Evolutionary conservation across 2,888 invertebrate species (phyloP), one percentile per base, ranked within the genome.

Genomic region (Chloromyia formosa): DNA sequence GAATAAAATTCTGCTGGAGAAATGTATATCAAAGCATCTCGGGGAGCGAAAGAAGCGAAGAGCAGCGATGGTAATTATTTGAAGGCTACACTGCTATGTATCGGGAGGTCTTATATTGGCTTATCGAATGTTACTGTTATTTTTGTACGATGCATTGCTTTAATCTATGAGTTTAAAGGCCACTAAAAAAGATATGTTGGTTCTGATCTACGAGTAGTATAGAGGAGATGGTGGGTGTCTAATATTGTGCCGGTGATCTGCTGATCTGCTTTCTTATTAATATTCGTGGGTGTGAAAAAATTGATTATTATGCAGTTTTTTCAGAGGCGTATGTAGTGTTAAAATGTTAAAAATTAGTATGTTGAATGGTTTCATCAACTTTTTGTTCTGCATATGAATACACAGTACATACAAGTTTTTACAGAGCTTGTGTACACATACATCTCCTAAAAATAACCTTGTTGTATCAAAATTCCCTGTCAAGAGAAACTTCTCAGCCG

Each of bases 71-170:
- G 66, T 66, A 22, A 66, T 66, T 45, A 66, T 45, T 66, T 66
- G 66, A 66, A 66, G 27, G 66, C 49, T 66, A 14, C 49, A 49
- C 66, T 45, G 66, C 45, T 66, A 66, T 45, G 66, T 66, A 66
- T 66, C 66, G 62, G 16, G 40, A 14, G 35, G 22, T 49, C 49
- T 66, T 23, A 66, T 42, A 49, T 23, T 66, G 35, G 22, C 66
- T 66, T 66, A 66, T 66, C 42, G 66, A 66, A 49, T 49, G 49
- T 66, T 49, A 66, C 66, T 66, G 66, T 66, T 66, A 66, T 42
- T 27, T 35, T 66, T 66, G 66, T 49, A 42, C 45, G 66, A 20
- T 66, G 66, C 49, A 66, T 66, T 35, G 42, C 35, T 49, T 49
- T 56, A 16, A 56, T 56, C 22, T 56, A 20, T 56, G 27, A 20